Evolutionary conservation across 2,113 vertebrate species (phyloP), one percentile per base, ranked within the genome.

Genomic region (Clinocottus analis): DNA sequence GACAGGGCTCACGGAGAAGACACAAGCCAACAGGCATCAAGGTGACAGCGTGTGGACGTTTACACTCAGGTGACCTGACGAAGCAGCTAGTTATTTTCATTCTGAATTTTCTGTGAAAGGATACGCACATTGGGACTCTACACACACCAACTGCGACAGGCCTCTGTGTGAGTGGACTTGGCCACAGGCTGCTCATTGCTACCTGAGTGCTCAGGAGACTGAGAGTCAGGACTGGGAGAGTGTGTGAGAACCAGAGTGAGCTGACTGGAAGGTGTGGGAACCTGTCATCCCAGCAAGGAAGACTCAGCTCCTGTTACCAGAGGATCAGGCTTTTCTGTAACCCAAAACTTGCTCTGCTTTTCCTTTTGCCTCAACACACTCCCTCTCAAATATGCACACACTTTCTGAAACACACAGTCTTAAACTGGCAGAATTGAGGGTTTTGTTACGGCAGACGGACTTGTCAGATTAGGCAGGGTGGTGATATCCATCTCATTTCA

Each of bases 181-280:
- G 68, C 67, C 6, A 60, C 39, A 69, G 43, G 37, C 69, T 66
- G 64, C 65, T 43, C 25, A 16, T 51, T 68, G 70, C 75, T 17
- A 85, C 79, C 80, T 51, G 70, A 79, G 79, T 25, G 58, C 7
- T 19, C n/a, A n/a, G n/a, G n/a, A n/a, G n/a, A n/a, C n/a, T n/a
- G n/a, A 16, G 77, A 78, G 64, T 60, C 11, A 27, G 65, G 74
- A 25, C 41, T 4, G 55, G 64, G 47, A 86, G 76, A 53, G 86
- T 61, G 86, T 91, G 85, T 82, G 87, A 82, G 81, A 82, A 82
- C 43, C 62, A 78, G 25, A 72, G 76, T 64, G 69, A 79, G 31
- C 21, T 33, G 47, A 62, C 71, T 76, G 78, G 88, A 90, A 89
- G 77, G 86, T 91, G 92, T 93, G 92, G 91, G 93, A 94, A 93